phyloP scores from a whole-genome alignment of 2,113 vertebrate species.

The Mungos mungo region DNA sequence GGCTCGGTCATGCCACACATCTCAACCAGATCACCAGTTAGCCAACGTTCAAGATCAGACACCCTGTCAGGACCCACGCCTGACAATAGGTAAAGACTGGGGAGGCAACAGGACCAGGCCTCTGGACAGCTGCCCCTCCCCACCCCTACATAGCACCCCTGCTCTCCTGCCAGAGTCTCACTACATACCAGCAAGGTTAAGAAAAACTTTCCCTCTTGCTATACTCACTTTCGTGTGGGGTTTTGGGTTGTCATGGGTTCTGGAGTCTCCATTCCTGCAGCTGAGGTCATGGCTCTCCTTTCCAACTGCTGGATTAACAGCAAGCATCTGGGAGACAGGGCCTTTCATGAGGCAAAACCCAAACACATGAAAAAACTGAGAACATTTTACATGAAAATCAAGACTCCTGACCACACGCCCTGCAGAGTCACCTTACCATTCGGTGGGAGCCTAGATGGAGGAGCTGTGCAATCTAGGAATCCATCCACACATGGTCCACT shows the following conservation, averaged over 20 bases:
- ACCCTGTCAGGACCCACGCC: background rate
- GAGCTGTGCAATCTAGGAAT: conserved; percentile 7
- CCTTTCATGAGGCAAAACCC: background rate
- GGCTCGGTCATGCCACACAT: background rate
- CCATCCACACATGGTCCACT: background rate
- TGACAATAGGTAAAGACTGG: background rate
- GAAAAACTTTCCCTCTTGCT: background rate
- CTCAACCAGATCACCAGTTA: background rate
- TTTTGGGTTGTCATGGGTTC: background rate
- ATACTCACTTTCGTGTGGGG: background rate
- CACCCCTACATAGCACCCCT: accelerated
- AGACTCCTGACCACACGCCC: background rate
- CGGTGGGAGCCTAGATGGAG: background rate
- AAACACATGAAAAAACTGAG: background rate
- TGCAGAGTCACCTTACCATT: background rate
- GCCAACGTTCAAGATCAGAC: background rate
- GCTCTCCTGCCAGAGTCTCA: background rate
- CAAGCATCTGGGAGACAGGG: background rate
- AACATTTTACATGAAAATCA: background rate
- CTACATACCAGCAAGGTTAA: background rate
- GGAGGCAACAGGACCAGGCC: background rate
- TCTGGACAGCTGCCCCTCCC: background rate
- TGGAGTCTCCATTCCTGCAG: background rate
- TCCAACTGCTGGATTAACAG: background rate
- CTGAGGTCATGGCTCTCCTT: background rate